A percentile compares a stretch with the other conserved stretches of the same genome.
Conservation (phyloP, 2,888 invertebrate genomes). For the Synergus gifuensis region DNA sequence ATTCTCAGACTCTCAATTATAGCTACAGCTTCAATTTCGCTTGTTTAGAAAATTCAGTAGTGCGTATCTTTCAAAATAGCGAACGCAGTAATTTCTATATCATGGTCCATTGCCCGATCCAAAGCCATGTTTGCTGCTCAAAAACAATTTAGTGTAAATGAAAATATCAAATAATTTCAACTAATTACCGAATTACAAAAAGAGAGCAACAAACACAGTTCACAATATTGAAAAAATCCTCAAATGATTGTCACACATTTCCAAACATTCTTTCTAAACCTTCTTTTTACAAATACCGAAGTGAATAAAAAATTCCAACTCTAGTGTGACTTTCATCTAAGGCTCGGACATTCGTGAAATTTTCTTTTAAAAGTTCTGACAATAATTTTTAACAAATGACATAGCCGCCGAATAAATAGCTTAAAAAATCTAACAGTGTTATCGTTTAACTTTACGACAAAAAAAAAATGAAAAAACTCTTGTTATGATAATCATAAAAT, state of each 20-base stretch:
- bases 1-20: constrained; percentile 55
- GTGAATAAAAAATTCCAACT: constrained; percentile 15
- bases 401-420: constrained; percentile 69
- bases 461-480: constrained; percentile 41
- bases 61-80: constrained; percentile 57
- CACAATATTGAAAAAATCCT: constrained; percentile 19
- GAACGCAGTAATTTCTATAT: constrained; percentile 59
- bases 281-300: constrained; percentile 40
- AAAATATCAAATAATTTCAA: constrained; percentile 6
- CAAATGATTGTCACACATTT: constrained; percentile 22
- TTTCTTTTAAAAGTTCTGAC: constrained; percentile 46
- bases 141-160: constrained; percentile 13
- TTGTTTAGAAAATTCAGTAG: constrained; percentile 56
- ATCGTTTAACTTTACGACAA: constrained; percentile 43
- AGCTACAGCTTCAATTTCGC: constrained; percentile 61
- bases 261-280: constrained; percentile 28
- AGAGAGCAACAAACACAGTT: constrained; percentile 24
- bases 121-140: constrained; percentile 50
- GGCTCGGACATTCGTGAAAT: constrained; percentile 15
- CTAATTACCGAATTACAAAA: constrained; percentile 6
- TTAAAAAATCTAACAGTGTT: constrained; percentile 64
- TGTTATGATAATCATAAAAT: constrained; percentile 38
- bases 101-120: constrained; percentile 62
- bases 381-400: constrained; percentile 67
- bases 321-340: constrained; percentile 27